A percentile compares a stretch with the other conserved stretches of the same genome.
phyloP scores from a whole-genome alignment of 2,888 invertebrate species.

The Tyria jacobaeae region DNA sequence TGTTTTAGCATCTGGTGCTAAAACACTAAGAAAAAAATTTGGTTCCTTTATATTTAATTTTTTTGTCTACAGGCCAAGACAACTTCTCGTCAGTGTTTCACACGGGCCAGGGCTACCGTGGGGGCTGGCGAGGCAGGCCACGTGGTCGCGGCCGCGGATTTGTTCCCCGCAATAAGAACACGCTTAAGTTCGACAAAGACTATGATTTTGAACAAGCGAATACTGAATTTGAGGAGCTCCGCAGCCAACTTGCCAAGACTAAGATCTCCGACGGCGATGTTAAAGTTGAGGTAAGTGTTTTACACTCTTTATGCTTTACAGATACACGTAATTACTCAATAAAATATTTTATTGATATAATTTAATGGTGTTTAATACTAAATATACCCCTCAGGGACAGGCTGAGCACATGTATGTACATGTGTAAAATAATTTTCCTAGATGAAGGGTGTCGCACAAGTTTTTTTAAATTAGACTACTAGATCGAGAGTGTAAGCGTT shows the following conservation, averaged over 20 bases:
- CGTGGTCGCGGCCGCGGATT: conserved; percentile 81
- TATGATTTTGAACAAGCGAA: conserved; percentile 99
- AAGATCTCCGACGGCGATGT: conserved; percentile 89
- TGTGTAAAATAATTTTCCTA: too few relatives aligned
- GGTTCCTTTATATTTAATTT: too few relatives aligned
- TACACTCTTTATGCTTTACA: background rate
- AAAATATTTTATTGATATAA: too few relatives aligned
- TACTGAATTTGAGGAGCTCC: conserved; percentile 97
- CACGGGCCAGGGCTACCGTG: conserved; percentile 80
- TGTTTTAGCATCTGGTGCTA: too few relatives aligned
- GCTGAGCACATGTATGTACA: too few relatives aligned
- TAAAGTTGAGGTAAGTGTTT: conserved; percentile 79
- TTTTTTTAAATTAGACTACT: too few relatives aligned
- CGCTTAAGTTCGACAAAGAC: conserved; percentile 97
- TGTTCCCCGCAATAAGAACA: conserved; percentile 87
- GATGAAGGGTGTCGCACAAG: too few relatives aligned
- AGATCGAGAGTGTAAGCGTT: too few relatives aligned
- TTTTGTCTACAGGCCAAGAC: conserved; percentile 34
- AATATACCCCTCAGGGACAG: too few relatives aligned
- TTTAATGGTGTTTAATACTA: too few relatives aligned
- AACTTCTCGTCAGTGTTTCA: conserved; percentile 41
- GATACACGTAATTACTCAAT: too few relatives aligned
- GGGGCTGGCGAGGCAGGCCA: conserved; percentile 81
- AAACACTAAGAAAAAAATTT: too few relatives aligned
- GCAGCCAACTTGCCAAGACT: conserved; percentile 93